phyloP scores from a whole-genome alignment of 2,888 invertebrate genomes.

The Drosophila villosipedis region DNA sequence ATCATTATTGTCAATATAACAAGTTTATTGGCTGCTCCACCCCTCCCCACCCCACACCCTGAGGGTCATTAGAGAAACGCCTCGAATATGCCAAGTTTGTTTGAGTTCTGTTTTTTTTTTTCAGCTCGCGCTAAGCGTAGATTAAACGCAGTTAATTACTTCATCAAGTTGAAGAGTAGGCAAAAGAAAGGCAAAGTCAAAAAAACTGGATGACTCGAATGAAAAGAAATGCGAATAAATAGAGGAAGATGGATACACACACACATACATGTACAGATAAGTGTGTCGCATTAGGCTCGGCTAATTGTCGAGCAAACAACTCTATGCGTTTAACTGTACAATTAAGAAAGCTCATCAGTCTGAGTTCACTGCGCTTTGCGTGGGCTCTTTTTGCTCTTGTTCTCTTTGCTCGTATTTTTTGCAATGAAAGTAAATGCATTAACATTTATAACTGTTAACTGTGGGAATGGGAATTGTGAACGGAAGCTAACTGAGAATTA shows the following conservation, averaged over 20 bases:
- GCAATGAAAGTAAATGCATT: slow-evolving; percentile 16
- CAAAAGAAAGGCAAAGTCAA: slow-evolving; percentile 28
- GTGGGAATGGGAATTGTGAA: neutral
- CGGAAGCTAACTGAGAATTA: neutral
- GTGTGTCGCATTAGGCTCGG: slow-evolving; percentile 54
- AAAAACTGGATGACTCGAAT: slow-evolving; percentile 25
- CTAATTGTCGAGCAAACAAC: slow-evolving; percentile 58
- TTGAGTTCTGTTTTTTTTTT: slow-evolving; percentile 35
- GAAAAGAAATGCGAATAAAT: slow-evolving; percentile 44
- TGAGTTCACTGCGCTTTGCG: slow-evolving; percentile 21
- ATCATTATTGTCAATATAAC: slow-evolving; percentile 78
- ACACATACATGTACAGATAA: slow-evolving; percentile 29
- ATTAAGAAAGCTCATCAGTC: slow-evolving; percentile 28
- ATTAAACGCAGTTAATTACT: slow-evolving; percentile 75
- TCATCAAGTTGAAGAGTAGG: slow-evolving; percentile 67
- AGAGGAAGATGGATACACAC: slow-evolving; percentile 26
- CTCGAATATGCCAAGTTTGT: slow-evolving; percentile 57
- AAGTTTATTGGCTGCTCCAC: slow-evolving; percentile 68
- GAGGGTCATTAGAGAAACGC: slow-evolving; percentile 68
- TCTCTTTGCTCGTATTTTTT: neutral
- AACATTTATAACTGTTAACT: slow-evolving; percentile 1
- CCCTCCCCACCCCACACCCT: neutral
- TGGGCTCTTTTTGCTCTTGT: neutral
- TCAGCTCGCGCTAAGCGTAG: slow-evolving; percentile 57
- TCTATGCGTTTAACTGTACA: slow-evolving; percentile 20